Percentiles rank a stretch among this genome's conserved stretches.
These are phyloP conservation scores for Leguminivora glycinivorella DNA, from an alignment of 1,140 invertebrate species.

Conservation along the genomic window DNA sequence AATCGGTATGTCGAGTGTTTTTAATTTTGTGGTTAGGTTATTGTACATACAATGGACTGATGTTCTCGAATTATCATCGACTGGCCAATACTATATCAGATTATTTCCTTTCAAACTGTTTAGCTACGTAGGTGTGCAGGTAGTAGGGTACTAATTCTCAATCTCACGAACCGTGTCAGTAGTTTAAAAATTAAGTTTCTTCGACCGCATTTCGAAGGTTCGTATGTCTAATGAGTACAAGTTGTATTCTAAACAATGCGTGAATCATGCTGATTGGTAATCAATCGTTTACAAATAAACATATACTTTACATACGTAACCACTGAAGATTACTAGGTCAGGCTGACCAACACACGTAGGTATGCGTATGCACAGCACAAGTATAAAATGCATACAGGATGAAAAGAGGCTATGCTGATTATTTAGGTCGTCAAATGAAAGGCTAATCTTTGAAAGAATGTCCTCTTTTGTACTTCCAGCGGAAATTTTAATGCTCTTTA, in stretches of 20 bases:
- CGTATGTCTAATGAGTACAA: background rate
- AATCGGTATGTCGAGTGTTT: no score
- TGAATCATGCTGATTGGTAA: conserved; percentile 18
- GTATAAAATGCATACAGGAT: conserved; percentile 27
- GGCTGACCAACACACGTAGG: background rate
- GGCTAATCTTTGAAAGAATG: no score
- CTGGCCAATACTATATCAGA: no score
- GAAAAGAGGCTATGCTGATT: background rate
- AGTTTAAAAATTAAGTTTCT: background rate
- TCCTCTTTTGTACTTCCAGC: no score
- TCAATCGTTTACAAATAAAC: conserved; percentile 2
- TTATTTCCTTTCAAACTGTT: no score
- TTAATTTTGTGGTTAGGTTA: no score
- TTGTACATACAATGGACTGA: no score
- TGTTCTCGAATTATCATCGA: no score
- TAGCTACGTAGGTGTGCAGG: no score
- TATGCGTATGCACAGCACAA: background rate
- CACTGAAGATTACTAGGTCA: background rate
- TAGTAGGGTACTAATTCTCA: no score
- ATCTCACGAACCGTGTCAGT: background rate
- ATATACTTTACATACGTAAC: background rate
- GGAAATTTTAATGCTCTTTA: no score
- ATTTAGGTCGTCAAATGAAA: no score
- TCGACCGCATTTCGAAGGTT: background rate
- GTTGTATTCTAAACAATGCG: conserved; percentile 2